Base-by-base conservation (phyloP, 2,888 invertebrate species). In the Mechanitis mazaeus region DNA sequence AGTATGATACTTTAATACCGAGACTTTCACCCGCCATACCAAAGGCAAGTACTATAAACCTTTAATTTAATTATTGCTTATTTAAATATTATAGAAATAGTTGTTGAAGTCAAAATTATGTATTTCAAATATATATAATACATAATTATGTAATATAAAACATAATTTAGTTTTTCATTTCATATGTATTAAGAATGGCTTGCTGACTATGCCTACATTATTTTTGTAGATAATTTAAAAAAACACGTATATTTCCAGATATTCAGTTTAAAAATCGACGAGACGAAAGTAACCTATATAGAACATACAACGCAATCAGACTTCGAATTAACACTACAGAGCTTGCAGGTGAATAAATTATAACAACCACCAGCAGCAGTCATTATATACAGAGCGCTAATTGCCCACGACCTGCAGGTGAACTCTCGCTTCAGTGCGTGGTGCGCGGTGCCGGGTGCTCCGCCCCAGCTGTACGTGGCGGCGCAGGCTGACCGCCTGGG, bases 1-100 rank as follows among this genome's bases (percentile, higher is more conserved):
- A 84, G 45, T 73, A 81, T 9, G 72, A 69, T 67, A 91, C 93
- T 60, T 78, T 93, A 59, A 92, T 93, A 74, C 90, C 92, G 47
- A 92, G 94, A 77, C 84, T 95, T 65, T 92, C 94, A 33, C 95
- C 96, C 35, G 92, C 95, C 68, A 93, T 96, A 90, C 96, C 96
- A 85, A 96, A 95, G 92, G 94, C 94, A 81, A 50, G 50, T 6
- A 9, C 2, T 2, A 6, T 50, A 31, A 50, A 9, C 28, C 3
- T 3, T 50, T 31, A 3, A 50, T 1, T 50, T 31, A 50, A 9
- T 5, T 42, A 20, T 20, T 20, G 20, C 20, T 20, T 20, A 20
- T 1, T 20, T 20, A 20, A 20, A 20, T 20, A 20, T 20, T 20
- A 20, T 20, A 20, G 0, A 20, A 20, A 20, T 20, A 20, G 20